Evolutionary conservation across 2,888 invertebrate species (phyloP).

Genomic region (Coenonympha arcania): DNA sequence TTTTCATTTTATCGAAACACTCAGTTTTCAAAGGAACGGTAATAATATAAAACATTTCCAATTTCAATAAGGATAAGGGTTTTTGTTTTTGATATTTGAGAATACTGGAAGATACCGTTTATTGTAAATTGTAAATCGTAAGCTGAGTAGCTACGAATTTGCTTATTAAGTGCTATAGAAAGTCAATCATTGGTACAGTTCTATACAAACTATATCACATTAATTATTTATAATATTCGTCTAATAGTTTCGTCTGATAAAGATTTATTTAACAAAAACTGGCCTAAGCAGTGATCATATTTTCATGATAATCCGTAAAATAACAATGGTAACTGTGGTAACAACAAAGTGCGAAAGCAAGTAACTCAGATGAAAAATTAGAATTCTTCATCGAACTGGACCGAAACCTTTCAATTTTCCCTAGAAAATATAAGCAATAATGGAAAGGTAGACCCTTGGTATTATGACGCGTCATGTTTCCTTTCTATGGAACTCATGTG

Average conservation of each 20-base stretch:
- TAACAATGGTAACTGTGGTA: no score
- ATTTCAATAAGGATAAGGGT: not conserved
- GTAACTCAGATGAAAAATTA: no score
- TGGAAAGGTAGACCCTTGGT: constrained; percentile 3
- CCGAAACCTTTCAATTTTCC: not conserved
- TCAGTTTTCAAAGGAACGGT: not conserved
- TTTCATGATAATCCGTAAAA: no score
- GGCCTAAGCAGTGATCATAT: no score
- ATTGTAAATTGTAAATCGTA: not conserved
- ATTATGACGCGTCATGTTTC: constrained; percentile 25
- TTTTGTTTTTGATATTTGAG: not conserved
- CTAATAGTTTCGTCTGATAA: no score
- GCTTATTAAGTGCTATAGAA: no score
- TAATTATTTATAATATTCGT: no score
- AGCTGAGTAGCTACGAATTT: no score
- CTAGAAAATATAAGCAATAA: constrained; percentile 4
- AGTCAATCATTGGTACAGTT: no score
- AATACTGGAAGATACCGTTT: not conserved
- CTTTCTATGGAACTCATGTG: constrained; percentile 58
- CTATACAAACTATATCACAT: no score
- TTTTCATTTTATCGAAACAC: not conserved
- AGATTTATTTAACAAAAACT: no score
- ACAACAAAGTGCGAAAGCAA: no score
- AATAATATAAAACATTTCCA: not conserved
- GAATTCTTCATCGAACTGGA: not conserved